Conservation (phyloP, 23 tunicate genomes). For the Phallusia fumigata region DNA sequence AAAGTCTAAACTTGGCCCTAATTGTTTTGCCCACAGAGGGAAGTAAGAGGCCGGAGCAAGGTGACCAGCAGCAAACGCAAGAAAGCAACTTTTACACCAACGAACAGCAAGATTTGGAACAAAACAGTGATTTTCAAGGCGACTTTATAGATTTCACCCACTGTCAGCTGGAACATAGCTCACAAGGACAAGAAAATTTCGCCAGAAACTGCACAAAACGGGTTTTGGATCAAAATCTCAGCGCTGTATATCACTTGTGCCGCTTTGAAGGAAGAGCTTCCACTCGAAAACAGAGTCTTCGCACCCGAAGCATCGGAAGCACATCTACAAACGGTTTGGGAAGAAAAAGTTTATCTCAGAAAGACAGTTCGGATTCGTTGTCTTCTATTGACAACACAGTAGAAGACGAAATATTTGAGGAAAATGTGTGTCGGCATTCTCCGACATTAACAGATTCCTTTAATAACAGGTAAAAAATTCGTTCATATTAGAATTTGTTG, state of each 20-base stretch:
- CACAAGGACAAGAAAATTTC: constrained; percentile 11
- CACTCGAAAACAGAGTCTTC: constrained; percentile 27
- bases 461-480: too few relatives aligned
- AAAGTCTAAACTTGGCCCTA: too few relatives aligned
- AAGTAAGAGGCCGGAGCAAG: too few relatives aligned
- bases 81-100: not conserved
- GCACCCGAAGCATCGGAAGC: not conserved
- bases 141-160: not conserved
- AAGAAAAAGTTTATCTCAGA: not conserved
- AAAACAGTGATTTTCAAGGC: not conserved
- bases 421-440: not conserved
- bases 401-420: not conserved
- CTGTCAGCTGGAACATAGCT: not conserved
- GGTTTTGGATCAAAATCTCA: not conserved
- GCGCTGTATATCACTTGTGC: constrained; percentile 27
- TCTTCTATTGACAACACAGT: not conserved
- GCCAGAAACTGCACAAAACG: constrained; percentile 13
- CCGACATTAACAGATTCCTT: not conserved
- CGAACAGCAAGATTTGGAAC: not conserved
- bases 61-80: not conserved
- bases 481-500: too few relatives aligned
- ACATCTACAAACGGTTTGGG: not conserved
- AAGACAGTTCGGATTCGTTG: not conserved
- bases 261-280: constrained; percentile 27
- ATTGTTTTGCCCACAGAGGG: too few relatives aligned